phyloP scores from a whole-genome alignment of 2,797 vertebrate genomes.

The Heteromormyrus szaboi region DNA sequence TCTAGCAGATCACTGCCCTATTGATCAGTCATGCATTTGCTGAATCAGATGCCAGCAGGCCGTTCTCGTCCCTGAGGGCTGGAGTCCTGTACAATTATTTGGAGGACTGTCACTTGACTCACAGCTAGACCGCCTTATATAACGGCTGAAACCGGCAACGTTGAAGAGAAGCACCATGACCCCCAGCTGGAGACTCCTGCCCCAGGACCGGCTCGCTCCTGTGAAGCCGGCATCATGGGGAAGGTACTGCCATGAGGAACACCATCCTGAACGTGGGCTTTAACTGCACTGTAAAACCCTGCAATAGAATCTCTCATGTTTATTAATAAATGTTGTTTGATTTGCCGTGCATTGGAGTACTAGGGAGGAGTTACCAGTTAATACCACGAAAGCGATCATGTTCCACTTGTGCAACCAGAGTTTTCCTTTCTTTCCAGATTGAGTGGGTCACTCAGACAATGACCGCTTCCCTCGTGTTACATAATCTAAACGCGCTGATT shows the following conservation, averaged over 20 bases:
- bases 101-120: neutral
- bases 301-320: neutral
- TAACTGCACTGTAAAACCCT: neutral
- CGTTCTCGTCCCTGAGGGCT: neutral
- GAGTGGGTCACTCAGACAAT: neutral
- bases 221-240: neutral
- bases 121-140: neutral
- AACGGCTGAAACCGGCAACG: no score
- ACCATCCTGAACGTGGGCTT: neutral
- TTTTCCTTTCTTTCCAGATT: neutral
- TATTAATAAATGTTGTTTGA: neutral
- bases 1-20: neutral
- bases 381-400: neutral
- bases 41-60: neutral
- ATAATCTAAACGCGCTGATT: neutral
- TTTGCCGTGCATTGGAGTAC: neutral
- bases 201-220: no score
- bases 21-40: neutral
- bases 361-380: neutral
- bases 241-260: neutral
- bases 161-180: neutral
- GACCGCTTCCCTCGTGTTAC: neutral
- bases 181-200: neutral
- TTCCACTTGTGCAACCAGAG: neutral
- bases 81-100: neutral